Conservation (phyloP, 1,140 invertebrate genomes). For the Listronotus oregonensis region DNA sequence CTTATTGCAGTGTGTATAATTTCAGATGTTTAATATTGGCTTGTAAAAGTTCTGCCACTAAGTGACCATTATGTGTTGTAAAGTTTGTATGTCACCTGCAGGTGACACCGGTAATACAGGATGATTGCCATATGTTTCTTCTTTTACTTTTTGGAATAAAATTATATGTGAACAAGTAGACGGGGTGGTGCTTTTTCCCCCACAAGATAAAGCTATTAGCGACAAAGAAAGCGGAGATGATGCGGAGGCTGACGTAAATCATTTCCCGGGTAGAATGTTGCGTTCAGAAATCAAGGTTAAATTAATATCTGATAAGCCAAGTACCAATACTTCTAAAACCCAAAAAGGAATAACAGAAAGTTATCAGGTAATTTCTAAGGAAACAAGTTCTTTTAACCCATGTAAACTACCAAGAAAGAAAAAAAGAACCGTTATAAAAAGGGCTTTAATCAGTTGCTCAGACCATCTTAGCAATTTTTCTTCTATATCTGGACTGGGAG, state of each 20-base stretch:
- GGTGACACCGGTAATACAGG: neutral
- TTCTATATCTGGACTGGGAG: neutral
- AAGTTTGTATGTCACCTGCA: neutral
- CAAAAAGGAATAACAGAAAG: too few species aligned
- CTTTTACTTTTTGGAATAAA: neutral
- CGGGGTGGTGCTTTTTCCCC: neutral
- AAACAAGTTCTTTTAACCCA: too few species aligned
- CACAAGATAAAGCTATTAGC: neutral
- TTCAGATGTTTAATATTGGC: too few species aligned
- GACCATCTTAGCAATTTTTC: neutral
- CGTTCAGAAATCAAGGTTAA: neutral
- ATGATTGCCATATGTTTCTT: too few species aligned
- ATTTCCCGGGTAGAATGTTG: neutral
- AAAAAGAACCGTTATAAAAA: neutral
- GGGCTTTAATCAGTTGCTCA: neutral
- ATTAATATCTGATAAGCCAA: neutral
- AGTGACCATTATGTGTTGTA: too few species aligned
- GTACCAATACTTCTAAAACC: too few species aligned
- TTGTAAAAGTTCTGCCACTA: too few species aligned
- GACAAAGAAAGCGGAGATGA: constrained; percentile 4
- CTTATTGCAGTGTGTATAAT: too few species aligned
- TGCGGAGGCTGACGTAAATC: neutral
- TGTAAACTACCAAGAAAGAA: neutral
- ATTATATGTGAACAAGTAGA: neutral
- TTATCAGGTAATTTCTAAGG: too few species aligned